Conservation (phyloP, 2,888 invertebrate species). For the Tachystola acroxantha region DNA sequence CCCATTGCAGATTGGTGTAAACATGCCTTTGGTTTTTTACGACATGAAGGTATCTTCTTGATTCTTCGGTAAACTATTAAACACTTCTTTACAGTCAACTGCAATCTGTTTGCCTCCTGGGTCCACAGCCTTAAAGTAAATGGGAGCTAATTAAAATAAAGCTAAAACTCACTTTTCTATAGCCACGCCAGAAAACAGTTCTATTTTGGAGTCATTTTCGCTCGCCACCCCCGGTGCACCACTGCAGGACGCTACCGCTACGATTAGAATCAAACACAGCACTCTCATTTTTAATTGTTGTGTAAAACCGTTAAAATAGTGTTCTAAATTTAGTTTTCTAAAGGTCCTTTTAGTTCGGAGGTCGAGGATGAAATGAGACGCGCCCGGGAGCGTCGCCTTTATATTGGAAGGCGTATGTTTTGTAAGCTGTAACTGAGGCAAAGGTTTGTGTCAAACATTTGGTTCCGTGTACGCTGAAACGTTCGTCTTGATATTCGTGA, state of each 20-base stretch:
- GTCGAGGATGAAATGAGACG: conserved; percentile 55
- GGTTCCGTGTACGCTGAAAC: conserved; percentile 16
- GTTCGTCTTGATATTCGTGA: conserved; percentile 42
- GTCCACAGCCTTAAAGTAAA: neutral
- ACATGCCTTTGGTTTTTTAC: too few species aligned
- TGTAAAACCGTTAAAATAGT: conserved; percentile 6
- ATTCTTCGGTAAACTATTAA: too few species aligned
- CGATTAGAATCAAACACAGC: conserved; percentile 45
- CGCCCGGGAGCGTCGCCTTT: conserved; percentile 37
- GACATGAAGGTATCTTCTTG: too few species aligned
- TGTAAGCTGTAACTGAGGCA: conserved; percentile 21
- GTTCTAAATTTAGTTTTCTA: conserved; percentile 8
- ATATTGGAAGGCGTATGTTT: conserved; percentile 32
- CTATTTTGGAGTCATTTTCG: conserved; percentile 52
- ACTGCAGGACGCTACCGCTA: conserved; percentile 47
- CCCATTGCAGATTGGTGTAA: too few species aligned
- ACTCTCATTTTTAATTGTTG: conserved; percentile 50
- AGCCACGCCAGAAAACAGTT: conserved; percentile 64
- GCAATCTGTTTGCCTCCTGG: too few species aligned
- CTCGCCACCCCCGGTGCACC: conserved; percentile 48
- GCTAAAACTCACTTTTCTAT: conserved; percentile 56
- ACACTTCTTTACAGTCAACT: too few species aligned
- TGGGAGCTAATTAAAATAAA: conserved; percentile 3
- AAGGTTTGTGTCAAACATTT: conserved; percentile 17
- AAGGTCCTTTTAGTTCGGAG: conserved; percentile 35